These are phyloP conservation scores for Alethe castanea DNA, from an alignment of 2,113 vertebrate genomes.

Conservation along the genomic window DNA sequence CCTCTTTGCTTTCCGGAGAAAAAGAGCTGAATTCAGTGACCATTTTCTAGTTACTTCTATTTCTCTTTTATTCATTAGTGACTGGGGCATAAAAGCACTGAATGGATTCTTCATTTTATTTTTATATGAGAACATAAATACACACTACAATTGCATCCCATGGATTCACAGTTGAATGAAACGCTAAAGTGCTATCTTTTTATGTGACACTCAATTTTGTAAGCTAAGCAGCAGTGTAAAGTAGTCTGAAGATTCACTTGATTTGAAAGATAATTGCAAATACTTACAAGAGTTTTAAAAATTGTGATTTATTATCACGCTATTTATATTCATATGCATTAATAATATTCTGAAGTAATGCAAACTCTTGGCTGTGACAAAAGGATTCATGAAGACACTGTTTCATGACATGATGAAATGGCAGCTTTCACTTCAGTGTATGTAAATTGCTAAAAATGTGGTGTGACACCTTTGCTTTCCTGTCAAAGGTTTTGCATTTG, in stretches of 20 bases:
- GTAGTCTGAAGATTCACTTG: not conserved
- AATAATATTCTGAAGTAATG: not conserved
- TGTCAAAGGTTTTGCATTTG: not conserved
- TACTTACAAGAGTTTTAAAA: not conserved
- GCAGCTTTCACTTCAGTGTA: not conserved
- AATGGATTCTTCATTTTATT: slow-evolving; percentile 4
- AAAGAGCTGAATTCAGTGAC: not conserved
- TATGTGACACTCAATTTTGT: not conserved
- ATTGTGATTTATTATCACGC: not conserved
- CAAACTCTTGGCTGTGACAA: not conserved
- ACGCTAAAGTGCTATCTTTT: not conserved
- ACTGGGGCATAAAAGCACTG: not conserved
- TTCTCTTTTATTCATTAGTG: not conserved
- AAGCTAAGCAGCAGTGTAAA: not conserved
- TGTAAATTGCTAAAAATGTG: not conserved
- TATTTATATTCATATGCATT: not conserved
- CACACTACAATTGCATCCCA: not conserved
- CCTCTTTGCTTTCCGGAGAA: not conserved
- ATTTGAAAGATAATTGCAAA: slow-evolving; percentile 2
- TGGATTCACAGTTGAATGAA: slow-evolving; percentile 1
- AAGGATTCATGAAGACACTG: not conserved
- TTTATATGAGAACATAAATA: slow-evolving; percentile 24
- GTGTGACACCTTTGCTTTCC: not conserved
- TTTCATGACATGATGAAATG: not conserved
- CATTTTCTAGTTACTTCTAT: not conserved